Percentiles rank a stretch among this genome's conserved stretches.
Evolutionary conservation across 2,113 vertebrate species (phyloP).

Genomic region (Cyanoderma ruficeps): DNA sequence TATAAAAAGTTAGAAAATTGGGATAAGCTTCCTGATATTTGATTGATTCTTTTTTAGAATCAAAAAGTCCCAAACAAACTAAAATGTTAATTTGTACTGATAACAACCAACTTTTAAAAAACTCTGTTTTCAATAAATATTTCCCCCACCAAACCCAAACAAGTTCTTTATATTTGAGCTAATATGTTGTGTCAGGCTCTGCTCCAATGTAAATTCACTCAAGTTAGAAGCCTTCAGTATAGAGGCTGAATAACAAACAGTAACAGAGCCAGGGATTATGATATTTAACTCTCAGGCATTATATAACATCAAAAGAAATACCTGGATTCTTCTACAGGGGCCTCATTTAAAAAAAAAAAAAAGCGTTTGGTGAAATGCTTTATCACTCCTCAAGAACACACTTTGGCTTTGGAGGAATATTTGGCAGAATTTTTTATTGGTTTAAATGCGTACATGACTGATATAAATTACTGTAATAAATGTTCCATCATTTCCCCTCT

Average conservation of each 20-base stretch:
- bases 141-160: not conserved
- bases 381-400: not conserved
- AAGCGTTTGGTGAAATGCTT: not conserved
- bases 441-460: not conserved
- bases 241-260: not conserved
- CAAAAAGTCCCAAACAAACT: not conserved
- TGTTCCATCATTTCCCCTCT: not conserved
- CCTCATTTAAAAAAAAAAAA: not conserved
- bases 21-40: not conserved
- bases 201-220: not conserved
- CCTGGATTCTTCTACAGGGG: not conserved
- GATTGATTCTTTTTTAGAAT: not conserved
- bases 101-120: not conserved
- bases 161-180: slow-evolving; percentile 6
- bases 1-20: not conserved
- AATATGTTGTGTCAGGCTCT: not conserved
- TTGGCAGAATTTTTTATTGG: slow-evolving; percentile 24
- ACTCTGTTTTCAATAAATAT: not conserved
- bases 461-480: slow-evolving; percentile 35
- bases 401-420: not conserved
- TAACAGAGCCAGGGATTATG: not conserved
- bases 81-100: not conserved
- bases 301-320: slow-evolving; percentile 24
- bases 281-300: not conserved
- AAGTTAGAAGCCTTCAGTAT: not conserved